phyloP scores from a whole-genome alignment of 2,113 vertebrate genomes.

The Sinocyclocheilus anophthalmus region DNA sequence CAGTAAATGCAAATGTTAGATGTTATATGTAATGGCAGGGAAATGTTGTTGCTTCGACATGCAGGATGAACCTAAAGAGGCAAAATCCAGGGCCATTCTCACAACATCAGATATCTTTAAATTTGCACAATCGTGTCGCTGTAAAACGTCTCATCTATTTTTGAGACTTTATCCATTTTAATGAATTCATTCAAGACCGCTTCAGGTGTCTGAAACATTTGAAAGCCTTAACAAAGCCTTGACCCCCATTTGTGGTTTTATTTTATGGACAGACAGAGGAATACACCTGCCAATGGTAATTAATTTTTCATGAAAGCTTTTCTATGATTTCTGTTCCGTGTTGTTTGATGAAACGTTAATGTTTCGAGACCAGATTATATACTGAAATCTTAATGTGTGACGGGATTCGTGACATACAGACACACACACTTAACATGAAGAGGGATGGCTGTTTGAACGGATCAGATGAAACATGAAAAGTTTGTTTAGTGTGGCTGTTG shows the following conservation, averaged over 20 bases:
- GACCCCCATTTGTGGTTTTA: conserved; percentile 17
- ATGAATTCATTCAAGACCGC: background rate
- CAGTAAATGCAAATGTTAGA: background rate
- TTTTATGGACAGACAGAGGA: conserved; percentile 14
- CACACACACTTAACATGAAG: background rate
- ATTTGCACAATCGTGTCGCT: background rate
- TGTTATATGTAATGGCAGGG: background rate
- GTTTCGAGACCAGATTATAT: conserved; percentile 12
- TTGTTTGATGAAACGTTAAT: conserved; percentile 42
- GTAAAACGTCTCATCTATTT: background rate
- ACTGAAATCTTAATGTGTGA: conserved; percentile 23
- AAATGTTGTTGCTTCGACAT: too few relatives aligned
- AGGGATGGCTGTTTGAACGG: background rate
- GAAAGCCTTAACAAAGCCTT: background rate
- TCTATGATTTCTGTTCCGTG: conserved; percentile 18
- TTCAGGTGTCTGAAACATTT: background rate
- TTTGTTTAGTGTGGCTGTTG: conserved; percentile 3
- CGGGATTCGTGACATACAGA: background rate
- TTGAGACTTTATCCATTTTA: conserved; percentile 18
- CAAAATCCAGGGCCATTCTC: background rate
- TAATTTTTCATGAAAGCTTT: conserved; percentile 37
- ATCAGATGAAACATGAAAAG: conserved; percentile 26
- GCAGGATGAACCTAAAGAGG: background rate
- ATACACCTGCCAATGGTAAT: conserved; percentile 20
- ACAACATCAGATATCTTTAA: background rate